Evolutionary conservation across 1,140 invertebrate genomes (phyloP).

Genomic region (Conopomorpha cramerella): DNA sequence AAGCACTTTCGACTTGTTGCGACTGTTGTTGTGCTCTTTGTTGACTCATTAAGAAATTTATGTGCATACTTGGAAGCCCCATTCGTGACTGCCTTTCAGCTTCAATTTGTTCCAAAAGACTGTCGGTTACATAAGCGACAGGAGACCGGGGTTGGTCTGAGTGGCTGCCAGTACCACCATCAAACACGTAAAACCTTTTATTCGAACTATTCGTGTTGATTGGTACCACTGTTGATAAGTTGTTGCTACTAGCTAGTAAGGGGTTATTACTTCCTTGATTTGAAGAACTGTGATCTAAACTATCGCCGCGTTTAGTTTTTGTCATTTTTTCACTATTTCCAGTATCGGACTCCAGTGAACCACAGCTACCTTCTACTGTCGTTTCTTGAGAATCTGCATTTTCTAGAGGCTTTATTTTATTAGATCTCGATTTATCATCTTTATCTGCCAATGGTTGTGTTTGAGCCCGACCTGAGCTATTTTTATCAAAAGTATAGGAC

Average conservation of each 20-base stretch:
- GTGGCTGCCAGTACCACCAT: slow-evolving; percentile 32
- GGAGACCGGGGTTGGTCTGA: slow-evolving; percentile 40
- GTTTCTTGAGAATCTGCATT: slow-evolving; percentile 40
- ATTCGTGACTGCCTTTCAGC: slow-evolving; percentile 45
- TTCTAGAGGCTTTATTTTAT: slow-evolving; percentile 41
- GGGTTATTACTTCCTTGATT: slow-evolving; percentile 57
- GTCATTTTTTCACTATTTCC: slow-evolving; percentile 38
- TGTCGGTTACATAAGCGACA: slow-evolving; percentile 45
- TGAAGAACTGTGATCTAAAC: slow-evolving; percentile 50
- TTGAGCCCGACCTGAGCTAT: slow-evolving; percentile 29
- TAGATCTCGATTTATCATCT: slow-evolving; percentile 40
- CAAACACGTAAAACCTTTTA: slow-evolving; percentile 48
- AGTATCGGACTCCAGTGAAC: slow-evolving; percentile 47
- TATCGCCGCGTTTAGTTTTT: slow-evolving; percentile 48
- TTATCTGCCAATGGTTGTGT: slow-evolving; percentile 36
- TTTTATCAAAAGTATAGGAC: slow-evolving; percentile 88
- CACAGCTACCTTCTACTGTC: slow-evolving; percentile 45
- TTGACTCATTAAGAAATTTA: slow-evolving; percentile 48
- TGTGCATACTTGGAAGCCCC: slow-evolving; percentile 54
- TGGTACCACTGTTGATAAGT: slow-evolving; percentile 46
- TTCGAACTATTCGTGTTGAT: slow-evolving; percentile 42
- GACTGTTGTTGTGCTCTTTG: slow-evolving; percentile 31
- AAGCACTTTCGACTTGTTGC: slow-evolving; percentile 26
- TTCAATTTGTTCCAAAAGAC: slow-evolving; percentile 51
- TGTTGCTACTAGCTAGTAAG: slow-evolving; percentile 49